Evolutionary conservation across 2,888 invertebrate species (phyloP), one percentile per base, ranked within the genome.

Genomic region (Stenolophus ochropezus): DNA sequence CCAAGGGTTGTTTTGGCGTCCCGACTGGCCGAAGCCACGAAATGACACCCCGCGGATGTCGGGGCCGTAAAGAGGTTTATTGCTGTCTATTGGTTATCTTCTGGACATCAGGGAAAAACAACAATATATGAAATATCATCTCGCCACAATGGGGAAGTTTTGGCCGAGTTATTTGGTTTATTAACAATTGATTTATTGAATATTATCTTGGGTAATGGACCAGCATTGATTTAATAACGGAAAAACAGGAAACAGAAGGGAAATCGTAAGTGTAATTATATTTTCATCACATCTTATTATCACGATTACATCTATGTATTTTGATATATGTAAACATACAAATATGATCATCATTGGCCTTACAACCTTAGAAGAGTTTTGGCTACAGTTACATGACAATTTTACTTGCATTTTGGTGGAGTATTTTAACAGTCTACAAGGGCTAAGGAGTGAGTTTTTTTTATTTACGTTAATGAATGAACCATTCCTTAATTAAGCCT

Each of bases 51-150:
- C 83, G 75, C 82, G 82, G 82, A 82, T 80, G 81, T 79, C 78
- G 58, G 23, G 75, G 84, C 84, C 83, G 84, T 86, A 86, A 86
- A 86, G 65, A 83, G 83, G 85, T 86, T 86, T 86, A 86, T 84
- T 85, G 85, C 83, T 84, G 83, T 83, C 85, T 86, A 86, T 86
- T 85, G 85, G 86, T 86, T 85, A 85, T 85, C 85, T 85, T 71
- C 69, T 80, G 80, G 80, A 53, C 79, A 69, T 51, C 79, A 79
- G 75, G 53, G 75, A 75, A 53, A 80, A 80, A 80, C 80, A 73
- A 80, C 80, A 80, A 80, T 80, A 80, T 80, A 80, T 80, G 80
- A 80, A 73, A 80, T 80, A 80, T 80, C 56, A 53, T 73, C 49
- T 47, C 21, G 33, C 33, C 8, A 2, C 8, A 42, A 42, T 42